These are phyloP conservation scores for Lypha dubia DNA, from an alignment of 2,888 invertebrate genomes.

Conservation along the genomic window DNA sequence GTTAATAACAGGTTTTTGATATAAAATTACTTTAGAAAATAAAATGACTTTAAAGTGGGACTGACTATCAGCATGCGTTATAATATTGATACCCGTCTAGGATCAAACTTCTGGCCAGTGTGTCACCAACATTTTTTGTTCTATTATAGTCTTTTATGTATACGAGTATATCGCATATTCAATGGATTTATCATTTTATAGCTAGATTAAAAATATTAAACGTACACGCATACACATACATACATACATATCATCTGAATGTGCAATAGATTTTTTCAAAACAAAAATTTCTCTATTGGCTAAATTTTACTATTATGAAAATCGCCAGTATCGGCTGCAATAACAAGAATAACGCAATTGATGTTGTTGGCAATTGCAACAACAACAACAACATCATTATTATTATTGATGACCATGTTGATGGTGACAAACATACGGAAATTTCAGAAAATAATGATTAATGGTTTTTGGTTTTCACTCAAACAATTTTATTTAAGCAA, in stretches of 20 bases:
- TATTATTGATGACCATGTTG: conserved; percentile 68
- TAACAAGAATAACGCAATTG: conserved; percentile 15
- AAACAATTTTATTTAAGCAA: background rate
- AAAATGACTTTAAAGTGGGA: no score
- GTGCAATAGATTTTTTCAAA: conserved; percentile 33
- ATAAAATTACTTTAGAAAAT: no score
- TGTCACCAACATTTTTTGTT: background rate
- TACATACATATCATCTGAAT: conserved; percentile 12
- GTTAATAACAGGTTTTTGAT: no score
- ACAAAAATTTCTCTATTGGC: conserved; percentile 33
- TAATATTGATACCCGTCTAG: background rate
- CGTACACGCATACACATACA: background rate
- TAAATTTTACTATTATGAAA: conserved; percentile 50
- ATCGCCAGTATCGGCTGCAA: conserved; percentile 51
- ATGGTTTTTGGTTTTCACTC: conserved; percentile 55
- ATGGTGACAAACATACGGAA: conserved; percentile 70
- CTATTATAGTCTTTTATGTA: conserved; percentile 16
- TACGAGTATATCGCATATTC: background rate
- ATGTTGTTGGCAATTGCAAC: background rate
- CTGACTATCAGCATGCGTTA: no score
- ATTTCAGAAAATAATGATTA: conserved; percentile 72
- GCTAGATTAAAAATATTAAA: conserved; percentile 35
- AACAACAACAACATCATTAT: conserved; percentile 52
- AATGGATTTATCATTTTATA: background rate
- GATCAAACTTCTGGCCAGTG: background rate